Percentiles rank a stretch among this genome's conserved stretches.
These are phyloP conservation scores for Phataginus tricuspis DNA, from an alignment of 2,797 vertebrate species.

Conservation along the genomic window DNA sequence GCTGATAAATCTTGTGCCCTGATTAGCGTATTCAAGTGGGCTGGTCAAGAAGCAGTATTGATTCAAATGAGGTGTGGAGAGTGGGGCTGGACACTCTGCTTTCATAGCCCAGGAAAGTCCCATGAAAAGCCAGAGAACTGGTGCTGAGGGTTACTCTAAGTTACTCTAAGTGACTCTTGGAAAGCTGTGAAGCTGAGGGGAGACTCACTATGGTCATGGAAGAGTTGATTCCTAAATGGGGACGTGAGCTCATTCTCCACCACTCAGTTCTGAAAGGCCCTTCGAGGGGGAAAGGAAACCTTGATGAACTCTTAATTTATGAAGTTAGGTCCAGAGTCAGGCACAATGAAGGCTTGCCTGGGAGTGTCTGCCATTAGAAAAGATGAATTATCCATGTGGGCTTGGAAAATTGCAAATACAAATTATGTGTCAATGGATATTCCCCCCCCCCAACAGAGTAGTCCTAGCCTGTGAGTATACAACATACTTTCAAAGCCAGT, in stretches of 20 bases:
- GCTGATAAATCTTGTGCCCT: background rate
- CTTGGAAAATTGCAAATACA: constrained; percentile 77
- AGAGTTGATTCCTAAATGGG: background rate
- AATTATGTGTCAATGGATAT: background rate
- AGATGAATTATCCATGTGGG: constrained; percentile 79
- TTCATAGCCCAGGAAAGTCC: background rate
- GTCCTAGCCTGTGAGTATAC: constrained; percentile 62
- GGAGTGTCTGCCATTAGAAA: constrained; percentile 76
- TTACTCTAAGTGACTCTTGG: background rate
- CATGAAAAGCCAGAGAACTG: background rate
- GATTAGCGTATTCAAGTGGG: background rate
- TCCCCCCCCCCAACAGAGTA: constrained; percentile 59
- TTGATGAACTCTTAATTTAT: constrained; percentile 49
- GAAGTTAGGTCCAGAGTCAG: constrained; percentile 72
- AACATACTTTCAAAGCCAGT: constrained; percentile 59
- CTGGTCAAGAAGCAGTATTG: background rate
- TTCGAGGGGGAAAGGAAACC: background rate
- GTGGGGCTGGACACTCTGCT: background rate
- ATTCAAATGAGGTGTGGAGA: background rate
- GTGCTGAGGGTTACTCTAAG: background rate
- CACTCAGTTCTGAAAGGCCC: background rate
- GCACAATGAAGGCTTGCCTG: constrained; percentile 74
- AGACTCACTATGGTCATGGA: background rate
- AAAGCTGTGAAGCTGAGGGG: background rate
- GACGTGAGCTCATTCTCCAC: background rate